Percentiles rank a stretch among this genome's conserved stretches.
These are phyloP conservation scores for Macrophya annulata DNA, from an alignment of 2,888 invertebrate species.

Conservation along the genomic window DNA sequence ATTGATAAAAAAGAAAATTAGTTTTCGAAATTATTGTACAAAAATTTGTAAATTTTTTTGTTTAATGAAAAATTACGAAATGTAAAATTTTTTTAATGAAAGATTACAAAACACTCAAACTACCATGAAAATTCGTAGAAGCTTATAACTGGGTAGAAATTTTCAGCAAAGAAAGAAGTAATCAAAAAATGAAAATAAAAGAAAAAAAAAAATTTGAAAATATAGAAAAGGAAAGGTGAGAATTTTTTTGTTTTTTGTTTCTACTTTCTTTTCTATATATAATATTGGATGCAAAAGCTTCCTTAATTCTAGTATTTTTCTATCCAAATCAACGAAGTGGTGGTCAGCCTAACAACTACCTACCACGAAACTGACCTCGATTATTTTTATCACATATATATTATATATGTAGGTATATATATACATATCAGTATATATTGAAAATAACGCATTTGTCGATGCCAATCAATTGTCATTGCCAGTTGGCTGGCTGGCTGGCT, in stretches of 20 bases:
- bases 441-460: constrained; percentile 27
- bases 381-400: not conserved
- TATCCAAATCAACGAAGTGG: constrained; percentile 5
- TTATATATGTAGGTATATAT: not conserved
- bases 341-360: not conserved
- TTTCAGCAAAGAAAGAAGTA: no score
- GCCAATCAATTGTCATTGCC: constrained; percentile 43
- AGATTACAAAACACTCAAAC: no score
- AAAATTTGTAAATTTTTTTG: no score
- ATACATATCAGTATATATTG: not conserved
- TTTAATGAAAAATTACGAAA: no score
- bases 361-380: not conserved
- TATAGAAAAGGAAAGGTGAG: not conserved
- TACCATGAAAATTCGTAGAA: no score
- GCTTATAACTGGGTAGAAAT: no score
- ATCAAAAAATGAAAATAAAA: no score
- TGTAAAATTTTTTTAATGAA: no score
- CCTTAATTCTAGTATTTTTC: not conserved
- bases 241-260: not conserved
- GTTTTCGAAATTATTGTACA: no score
- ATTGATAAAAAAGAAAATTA: no score
- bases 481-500: not conserved
- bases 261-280: no score
- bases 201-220: not conserved
- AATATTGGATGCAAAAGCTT: not conserved